Conservation (phyloP, 92 coral and sea anemone genomes). For the Zoanthus sociatus region DNA sequence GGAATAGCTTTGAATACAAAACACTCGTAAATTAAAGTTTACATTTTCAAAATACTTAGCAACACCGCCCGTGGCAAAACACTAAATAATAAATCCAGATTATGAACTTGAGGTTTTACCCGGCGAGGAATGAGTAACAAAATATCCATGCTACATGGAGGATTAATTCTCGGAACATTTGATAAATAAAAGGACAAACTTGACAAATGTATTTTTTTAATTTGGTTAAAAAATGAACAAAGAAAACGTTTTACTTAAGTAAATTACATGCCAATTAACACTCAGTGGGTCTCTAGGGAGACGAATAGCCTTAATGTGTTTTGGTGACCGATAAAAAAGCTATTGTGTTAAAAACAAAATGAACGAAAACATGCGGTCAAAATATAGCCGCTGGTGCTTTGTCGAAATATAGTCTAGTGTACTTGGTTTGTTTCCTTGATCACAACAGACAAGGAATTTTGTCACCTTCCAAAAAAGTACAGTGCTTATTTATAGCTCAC, state of each 20-base stretch:
- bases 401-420: slow-evolving; percentile 39
- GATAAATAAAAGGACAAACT: neutral
- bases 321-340: slow-evolving; percentile 30
- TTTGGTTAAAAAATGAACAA: slow-evolving; percentile 36
- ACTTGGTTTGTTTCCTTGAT: slow-evolving; percentile 27
- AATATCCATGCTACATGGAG: neutral
- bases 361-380: slow-evolving; percentile 30
- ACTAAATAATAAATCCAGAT: slow-evolving; percentile 41
- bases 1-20: slow-evolving; percentile 3
- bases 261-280: slow-evolving; percentile 92
- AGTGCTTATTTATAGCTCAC: neutral
- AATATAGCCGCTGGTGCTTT: slow-evolving; percentile 42
- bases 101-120: slow-evolving; percentile 18
- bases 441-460: slow-evolving; percentile 14
- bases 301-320: slow-evolving; percentile 4
- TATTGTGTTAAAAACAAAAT: slow-evolving; percentile 43
- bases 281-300: slow-evolving; percentile 79
- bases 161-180: neutral
- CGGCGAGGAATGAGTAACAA: slow-evolving; percentile 7
- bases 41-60: slow-evolving; percentile 44
- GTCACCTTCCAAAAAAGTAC: neutral
- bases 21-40: slow-evolving; percentile 42
- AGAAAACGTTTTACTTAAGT: slow-evolving; percentile 70
- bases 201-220: neutral
- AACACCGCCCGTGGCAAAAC: slow-evolving; percentile 46